Conservation (phyloP, 2,113 vertebrate genomes). For the Scomber japonicus region DNA sequence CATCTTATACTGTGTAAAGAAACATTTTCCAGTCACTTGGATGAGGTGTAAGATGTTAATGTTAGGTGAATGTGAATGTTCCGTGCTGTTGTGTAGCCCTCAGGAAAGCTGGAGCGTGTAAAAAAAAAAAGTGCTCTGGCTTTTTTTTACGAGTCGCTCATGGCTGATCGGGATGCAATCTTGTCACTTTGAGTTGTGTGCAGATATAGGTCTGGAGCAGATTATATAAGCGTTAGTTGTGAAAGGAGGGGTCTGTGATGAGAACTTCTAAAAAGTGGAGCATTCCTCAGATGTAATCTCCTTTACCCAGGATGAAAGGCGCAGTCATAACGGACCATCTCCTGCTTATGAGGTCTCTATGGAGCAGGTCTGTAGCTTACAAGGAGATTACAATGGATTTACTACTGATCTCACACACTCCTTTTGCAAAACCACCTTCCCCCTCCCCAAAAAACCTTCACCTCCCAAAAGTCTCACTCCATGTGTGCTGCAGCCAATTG, state of each 20-base stretch:
- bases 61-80: neutral
- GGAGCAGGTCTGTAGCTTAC: slow-evolving; percentile 82
- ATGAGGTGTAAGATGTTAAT: neutral
- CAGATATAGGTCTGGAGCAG: slow-evolving; percentile 50
- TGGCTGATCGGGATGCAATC: slow-evolving; percentile 22
- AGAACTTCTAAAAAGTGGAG: slow-evolving; percentile 71
- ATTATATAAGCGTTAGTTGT: slow-evolving; percentile 67
- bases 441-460: slow-evolving; percentile 16
- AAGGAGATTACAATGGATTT: slow-evolving; percentile 85
- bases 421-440: slow-evolving; percentile 62
- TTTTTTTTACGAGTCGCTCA: neutral
- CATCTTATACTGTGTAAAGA: neutral
- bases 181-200: slow-evolving; percentile 22
- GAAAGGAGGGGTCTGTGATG: slow-evolving; percentile 47
- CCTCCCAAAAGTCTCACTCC: slow-evolving; percentile 59
- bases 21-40: neutral
- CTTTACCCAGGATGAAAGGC: slow-evolving; percentile 81
- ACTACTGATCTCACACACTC: slow-evolving; percentile 79
- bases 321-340: slow-evolving; percentile 84
- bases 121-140: neutral
- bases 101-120: slow-evolving; percentile 30
- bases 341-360: slow-evolving; percentile 73
- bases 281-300: slow-evolving; percentile 85
- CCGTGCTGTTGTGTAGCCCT: slow-evolving; percentile 17
- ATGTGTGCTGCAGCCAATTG: slow-evolving; percentile 52